Evolutionary conservation across 1,140 invertebrate genomes (phyloP), one percentile per base, ranked within the genome.

Genomic region (Pseudobourletiella spinata): DNA sequence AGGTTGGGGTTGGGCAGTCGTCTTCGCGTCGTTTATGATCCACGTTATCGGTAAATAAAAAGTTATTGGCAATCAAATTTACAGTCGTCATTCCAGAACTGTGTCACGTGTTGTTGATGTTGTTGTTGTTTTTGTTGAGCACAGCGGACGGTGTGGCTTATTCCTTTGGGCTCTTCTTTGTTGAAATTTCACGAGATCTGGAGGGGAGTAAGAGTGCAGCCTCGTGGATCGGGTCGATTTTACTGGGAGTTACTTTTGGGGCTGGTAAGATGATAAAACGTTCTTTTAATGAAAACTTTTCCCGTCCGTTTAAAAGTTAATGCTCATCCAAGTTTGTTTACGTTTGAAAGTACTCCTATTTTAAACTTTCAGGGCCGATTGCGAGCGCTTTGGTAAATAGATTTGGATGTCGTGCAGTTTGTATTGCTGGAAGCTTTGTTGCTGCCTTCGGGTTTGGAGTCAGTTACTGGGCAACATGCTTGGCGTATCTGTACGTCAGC

Each of bases 301-400:
- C 32, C n/a, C n/a, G n/a, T n/a, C n/a, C n/a, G n/a, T n/a, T n/a
- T n/a, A n/a, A n/a, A n/a, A n/a, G n/a, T n/a, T n/a, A n/a, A n/a
- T n/a, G 35, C 35, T 18, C 35, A 18, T 42, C 14, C 92, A 79
- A 83, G 74, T 69, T 30, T 51, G 26, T 18, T 30, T 14, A 48
- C 22, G 18, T 48, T 48, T 48, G 18, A 48, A 20, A 20, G 8
- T 18, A 48, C 22, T 48, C 24, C 18, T 11, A 25, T 48, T 48
- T 15, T 6, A 11, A 22, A 39, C 32, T 11, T 39, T 29, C 77
- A 91, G 92, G 92, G 70, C 94, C 94, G 16, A 83, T 97, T 70
- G 91, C 92, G 6, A 91, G 91, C 71, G 86, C 86, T 1, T 83
- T 98, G 71, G 91, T 93, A 1, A 97, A 97, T 77, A 86, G 87